Conservation (phyloP, 2,113 vertebrate species). For the Charadrius vociferus region DNA sequence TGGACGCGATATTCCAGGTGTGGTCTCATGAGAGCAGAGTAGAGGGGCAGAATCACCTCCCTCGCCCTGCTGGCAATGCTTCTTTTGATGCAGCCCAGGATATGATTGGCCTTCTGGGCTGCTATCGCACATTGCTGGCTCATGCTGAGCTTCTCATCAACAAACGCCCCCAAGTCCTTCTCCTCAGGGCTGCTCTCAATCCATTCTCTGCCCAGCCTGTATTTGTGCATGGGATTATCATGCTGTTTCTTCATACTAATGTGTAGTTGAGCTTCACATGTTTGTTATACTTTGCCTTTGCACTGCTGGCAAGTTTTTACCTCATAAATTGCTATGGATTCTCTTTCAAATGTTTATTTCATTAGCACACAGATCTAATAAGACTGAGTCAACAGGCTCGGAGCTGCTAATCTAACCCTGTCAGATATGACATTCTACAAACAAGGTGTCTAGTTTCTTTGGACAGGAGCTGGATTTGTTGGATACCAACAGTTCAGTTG, state of each 20-base stretch:
- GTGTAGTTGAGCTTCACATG: background rate
- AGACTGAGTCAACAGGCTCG: constrained; percentile 32
- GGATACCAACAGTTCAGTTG: background rate
- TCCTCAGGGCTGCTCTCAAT: no score
- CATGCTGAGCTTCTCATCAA: no score
- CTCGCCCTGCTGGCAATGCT: no score
- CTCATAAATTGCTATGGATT: background rate
- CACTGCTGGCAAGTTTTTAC: background rate
- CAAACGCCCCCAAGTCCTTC: no score
- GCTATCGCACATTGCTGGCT: no score
- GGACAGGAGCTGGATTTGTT: constrained; percentile 23
- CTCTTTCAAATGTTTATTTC: constrained; percentile 31
- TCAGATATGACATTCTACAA: constrained; percentile 60
- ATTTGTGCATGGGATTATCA: no score
- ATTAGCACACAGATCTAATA: constrained; percentile 1
- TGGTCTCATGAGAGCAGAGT: no score
- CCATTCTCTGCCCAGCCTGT: no score
- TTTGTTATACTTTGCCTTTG: background rate
- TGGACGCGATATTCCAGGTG: no score
- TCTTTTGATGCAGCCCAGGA: no score
- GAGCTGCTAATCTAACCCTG: constrained; percentile 30
- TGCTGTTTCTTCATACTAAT: background rate
- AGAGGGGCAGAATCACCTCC: no score
- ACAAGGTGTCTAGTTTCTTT: constrained; percentile 57
- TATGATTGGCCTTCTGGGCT: no score